These are phyloP conservation scores for Chironomus striatipennis DNA, from an alignment of 1,140 invertebrate species.

Conservation along the genomic window DNA sequence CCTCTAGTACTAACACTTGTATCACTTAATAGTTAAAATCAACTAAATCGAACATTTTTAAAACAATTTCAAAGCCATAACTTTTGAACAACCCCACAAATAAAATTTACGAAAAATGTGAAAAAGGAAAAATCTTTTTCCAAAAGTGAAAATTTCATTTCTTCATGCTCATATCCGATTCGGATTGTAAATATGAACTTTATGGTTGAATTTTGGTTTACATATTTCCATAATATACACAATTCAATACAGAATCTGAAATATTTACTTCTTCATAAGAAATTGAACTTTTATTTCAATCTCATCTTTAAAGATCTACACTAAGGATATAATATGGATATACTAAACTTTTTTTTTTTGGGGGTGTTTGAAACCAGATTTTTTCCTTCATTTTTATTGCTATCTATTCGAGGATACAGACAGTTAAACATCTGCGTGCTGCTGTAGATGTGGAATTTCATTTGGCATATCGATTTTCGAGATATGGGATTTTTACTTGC, in stretches of 20 bases:
- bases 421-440: slow-evolving; percentile 11
- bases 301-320: not conserved
- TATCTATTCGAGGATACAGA: slow-evolving; percentile 8
- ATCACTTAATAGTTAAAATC: no score
- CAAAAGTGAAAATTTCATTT: not conserved
- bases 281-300: not conserved
- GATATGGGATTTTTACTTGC: slow-evolving; percentile 1
- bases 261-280: not conserved
- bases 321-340: not conserved
- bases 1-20: no score
- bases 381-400: not conserved
- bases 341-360: not conserved
- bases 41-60: no score
- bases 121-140: not conserved
- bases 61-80: no score
- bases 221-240: not conserved
- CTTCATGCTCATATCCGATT: not conserved
- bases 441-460: slow-evolving; percentile 6
- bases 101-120: no score
- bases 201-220: not conserved
- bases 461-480: slow-evolving; percentile 8
- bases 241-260: no score
- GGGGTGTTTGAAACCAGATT: slow-evolving; percentile 11
- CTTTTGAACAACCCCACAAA: no score
- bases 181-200: slow-evolving; percentile 16